phyloP scores from a whole-genome alignment of 1,140 invertebrate genomes.

The Anastrepha obliqua region DNA sequence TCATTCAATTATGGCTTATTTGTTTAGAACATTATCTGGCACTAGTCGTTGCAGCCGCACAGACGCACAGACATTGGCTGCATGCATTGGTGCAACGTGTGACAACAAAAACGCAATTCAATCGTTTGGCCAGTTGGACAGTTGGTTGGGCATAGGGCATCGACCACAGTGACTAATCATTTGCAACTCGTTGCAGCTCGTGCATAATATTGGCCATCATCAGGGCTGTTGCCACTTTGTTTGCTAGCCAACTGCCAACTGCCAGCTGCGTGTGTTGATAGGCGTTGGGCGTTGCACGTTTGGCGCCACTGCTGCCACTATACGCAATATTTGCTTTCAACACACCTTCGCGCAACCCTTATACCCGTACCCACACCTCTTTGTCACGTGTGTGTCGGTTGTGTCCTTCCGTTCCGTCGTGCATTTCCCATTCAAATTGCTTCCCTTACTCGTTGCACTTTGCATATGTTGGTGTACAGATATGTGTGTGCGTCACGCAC shows the following conservation, averaged over 20 bases:
- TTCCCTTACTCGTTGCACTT: constrained; percentile 15
- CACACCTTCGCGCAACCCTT: constrained; percentile 32
- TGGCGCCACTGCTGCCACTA: not conserved
- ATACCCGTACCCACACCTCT: not conserved
- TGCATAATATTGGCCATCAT: not conserved
- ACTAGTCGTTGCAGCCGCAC: not conserved
- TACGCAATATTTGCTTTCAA: constrained; percentile 1
- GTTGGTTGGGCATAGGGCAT: constrained; percentile 6
- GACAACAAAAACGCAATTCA: not conserved
- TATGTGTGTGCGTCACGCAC: not conserved
- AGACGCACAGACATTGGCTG: not conserved
- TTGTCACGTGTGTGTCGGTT: not conserved
- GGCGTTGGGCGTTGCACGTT: constrained; percentile 30
- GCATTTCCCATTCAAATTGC: not conserved
- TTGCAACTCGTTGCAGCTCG: not conserved
- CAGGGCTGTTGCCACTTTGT: not conserved
- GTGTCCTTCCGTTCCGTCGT: constrained; percentile 19
- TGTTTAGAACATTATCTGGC: constrained; percentile 20
- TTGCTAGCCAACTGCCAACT: constrained; percentile 15
- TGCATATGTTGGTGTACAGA: not conserved
- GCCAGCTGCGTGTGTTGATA: not conserved
- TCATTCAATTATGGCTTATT: constrained; percentile 20
- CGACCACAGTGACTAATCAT: constrained; percentile 50
- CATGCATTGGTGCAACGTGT: not conserved
- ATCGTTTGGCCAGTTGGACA: not conserved